Conservation (phyloP, 2,113 vertebrate species). For the Ceratotherium simum region DNA sequence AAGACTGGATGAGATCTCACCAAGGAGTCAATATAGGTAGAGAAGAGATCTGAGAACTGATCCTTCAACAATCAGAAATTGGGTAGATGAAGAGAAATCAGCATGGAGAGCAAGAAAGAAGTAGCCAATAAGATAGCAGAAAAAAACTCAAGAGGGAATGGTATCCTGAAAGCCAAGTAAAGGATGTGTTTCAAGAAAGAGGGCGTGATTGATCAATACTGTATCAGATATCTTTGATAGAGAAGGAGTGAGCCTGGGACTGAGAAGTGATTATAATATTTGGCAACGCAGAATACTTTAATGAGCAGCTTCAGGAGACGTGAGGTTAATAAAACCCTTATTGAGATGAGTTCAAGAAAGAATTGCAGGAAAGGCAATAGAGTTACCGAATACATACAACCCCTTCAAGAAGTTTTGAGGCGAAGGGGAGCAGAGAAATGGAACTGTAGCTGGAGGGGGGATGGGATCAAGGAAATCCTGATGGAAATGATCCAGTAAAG, state of each 20-base stretch:
- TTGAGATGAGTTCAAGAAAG: slow-evolving; percentile 33
- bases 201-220: neutral
- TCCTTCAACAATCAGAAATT: neutral
- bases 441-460: neutral
- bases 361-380: neutral
- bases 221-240: neutral
- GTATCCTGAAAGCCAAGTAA: neutral
- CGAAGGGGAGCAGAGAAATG: slow-evolving; percentile 11
- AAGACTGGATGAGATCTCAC: neutral
- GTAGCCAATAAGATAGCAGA: neutral
- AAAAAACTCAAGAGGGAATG: neutral
- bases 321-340: slow-evolving; percentile 20
- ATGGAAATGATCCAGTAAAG: neutral
- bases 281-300: neutral
- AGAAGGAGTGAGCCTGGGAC: neutral
- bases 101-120: neutral
- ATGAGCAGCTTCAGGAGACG: slow-evolving; percentile 33
- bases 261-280: neutral
- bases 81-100: neutral
- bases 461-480: neutral
- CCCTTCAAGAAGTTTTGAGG: neutral
- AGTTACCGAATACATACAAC: neutral
- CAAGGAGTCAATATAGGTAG: neutral
- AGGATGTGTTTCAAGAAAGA: neutral
- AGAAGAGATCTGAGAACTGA: neutral